Conservation (phyloP, 1,140 invertebrate species). For the Cydia fagiglandana region DNA sequence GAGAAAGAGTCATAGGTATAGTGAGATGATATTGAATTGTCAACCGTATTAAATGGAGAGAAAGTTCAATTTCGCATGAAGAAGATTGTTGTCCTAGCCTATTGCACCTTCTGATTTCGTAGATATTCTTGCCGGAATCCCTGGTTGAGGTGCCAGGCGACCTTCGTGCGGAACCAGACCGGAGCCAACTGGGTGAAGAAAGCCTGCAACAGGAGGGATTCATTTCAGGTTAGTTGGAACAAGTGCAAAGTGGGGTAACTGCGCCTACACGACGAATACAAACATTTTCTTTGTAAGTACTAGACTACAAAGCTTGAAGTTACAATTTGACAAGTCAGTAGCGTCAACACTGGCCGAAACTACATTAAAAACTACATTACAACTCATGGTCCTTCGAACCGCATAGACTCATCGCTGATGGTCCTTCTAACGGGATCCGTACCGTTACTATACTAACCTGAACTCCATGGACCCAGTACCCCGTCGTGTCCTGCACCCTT, state of each 20-base stretch:
- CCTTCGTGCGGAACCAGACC: constrained; percentile 65
- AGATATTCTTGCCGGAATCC: constrained; percentile 60
- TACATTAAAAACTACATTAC: too few species aligned
- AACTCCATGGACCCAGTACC: constrained; percentile 94
- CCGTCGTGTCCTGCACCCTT: constrained; percentile 87
- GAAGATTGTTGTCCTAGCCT: not conserved
- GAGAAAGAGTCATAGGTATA: not conserved
- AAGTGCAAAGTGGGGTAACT: not conserved
- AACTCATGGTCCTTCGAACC: too few species aligned
- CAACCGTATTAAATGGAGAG: too few species aligned
- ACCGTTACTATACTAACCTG: constrained; percentile 78
- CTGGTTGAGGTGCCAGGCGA: constrained; percentile 58
- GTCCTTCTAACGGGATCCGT: too few species aligned
- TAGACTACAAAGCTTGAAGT: too few species aligned
- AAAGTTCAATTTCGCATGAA: too few species aligned
- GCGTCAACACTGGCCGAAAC: too few species aligned
- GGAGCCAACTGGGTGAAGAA: constrained; percentile 63
- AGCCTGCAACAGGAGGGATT: constrained; percentile 58
- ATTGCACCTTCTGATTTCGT: constrained; percentile 45
- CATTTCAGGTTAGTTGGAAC: not conserved
- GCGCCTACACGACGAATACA: too few species aligned
- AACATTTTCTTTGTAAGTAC: too few species aligned
- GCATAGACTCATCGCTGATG: too few species aligned
- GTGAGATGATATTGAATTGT: not conserved
- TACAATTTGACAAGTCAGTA: too few species aligned